phyloP scores from a whole-genome alignment of 2,797 vertebrate species.

The Prunella strophiata region DNA sequence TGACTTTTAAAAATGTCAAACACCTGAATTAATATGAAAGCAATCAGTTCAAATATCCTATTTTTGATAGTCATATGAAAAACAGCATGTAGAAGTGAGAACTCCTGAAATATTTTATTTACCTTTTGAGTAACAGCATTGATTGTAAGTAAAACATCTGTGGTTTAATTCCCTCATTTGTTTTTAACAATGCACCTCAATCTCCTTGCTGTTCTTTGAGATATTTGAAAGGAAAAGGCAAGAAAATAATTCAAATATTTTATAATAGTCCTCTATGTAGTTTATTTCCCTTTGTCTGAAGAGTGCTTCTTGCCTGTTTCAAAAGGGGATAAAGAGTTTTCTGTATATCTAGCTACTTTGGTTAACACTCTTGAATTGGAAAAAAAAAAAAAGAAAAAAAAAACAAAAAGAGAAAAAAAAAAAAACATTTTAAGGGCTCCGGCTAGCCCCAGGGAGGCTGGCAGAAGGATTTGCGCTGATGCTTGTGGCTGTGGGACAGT shows the following conservation, averaged over 20 bases:
- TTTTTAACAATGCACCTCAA: background rate
- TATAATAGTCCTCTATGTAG: background rate
- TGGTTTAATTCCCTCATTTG: constrained; percentile 1
- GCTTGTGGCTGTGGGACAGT: background rate
- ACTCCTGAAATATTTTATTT: background rate
- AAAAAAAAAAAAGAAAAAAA: background rate
- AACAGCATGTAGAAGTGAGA: background rate
- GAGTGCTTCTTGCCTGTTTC: background rate
- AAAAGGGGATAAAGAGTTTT: background rate
- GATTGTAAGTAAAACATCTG: background rate
- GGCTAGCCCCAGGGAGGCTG: background rate
- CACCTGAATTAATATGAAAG: background rate
- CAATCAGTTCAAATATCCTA: background rate
- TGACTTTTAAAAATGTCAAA: background rate
- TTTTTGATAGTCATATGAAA: background rate
- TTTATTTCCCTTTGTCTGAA: background rate
- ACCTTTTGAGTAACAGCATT: background rate
- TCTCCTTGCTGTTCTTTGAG: background rate
- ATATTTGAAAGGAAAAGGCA: background rate
- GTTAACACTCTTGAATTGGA: background rate
- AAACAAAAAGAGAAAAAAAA: background rate
- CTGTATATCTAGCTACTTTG: background rate
- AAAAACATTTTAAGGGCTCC: background rate
- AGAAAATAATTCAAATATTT: background rate
- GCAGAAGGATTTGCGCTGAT: background rate